Evolutionary conservation across 2,113 vertebrate genomes (phyloP), one percentile per base, ranked within the genome.

Genomic region (Jaculus jaculus): DNA sequence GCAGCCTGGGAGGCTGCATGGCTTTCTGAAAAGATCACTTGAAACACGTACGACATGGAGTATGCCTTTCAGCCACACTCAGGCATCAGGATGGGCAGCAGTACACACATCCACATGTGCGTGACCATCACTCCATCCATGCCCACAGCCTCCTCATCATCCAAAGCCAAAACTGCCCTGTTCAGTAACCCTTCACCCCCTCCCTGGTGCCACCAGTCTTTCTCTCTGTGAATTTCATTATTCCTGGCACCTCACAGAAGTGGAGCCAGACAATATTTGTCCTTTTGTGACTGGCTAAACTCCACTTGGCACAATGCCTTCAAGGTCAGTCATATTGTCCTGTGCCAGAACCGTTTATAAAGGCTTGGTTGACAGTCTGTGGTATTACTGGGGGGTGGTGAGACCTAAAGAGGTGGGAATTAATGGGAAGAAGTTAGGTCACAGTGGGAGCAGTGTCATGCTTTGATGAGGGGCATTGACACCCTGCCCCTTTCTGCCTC

Each of bases 221-320:
- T 32, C 13, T 32, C 24, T 58, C 81, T 65, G 4, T 28, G 60
- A 3, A 65, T 8, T 28, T 84, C 61, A 34, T n/a, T 65, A 10
- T 10, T 72, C 51, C 71, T 18, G 77, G 34, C 9, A 37, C 20
- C 8, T 5, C 24, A 1, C 0, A 0, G 2, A 60, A 86, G 26
- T 3, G 61, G 68, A 72, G n/a, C 32, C 68, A 18, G 7, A 51
- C 51, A 20, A 7, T 3, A 21, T 30, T 28, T 63, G 58, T 63
- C 30, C 47, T 51, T 90, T 51, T 24, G 71, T 37, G 51, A 12
- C 32, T 37, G 24, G 58, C 30, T 83, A n/a, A 30, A 17, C 37
- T 80, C 69, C 37, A 30, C 26, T 60, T 16, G 75, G 32, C 17
- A n/a, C 9, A 42, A 26, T 6, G 61, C 34, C 30, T 37, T 84